A percentile compares a stretch with the other conserved stretches of the same genome.
Evolutionary conservation across 2,888 invertebrate genomes (phyloP).

Genomic region (Miltochrista miniata): DNA sequence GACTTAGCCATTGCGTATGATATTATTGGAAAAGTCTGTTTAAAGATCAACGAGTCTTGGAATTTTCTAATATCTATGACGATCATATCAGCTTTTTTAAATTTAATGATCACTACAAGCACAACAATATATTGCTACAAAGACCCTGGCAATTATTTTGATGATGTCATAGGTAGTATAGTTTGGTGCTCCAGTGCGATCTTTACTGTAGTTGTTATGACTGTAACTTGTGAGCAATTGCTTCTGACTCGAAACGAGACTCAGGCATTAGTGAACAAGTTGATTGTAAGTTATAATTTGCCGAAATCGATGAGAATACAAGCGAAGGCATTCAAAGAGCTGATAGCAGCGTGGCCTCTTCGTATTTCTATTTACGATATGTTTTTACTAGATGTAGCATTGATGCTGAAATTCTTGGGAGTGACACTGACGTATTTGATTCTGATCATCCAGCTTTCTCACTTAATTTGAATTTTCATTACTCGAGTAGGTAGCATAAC

Average conservation of each 20-base stretch:
- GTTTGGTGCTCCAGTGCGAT: constrained; percentile 51
- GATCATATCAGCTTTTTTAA: constrained; percentile 55
- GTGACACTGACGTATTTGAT: constrained; percentile 66
- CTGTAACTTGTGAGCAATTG: constrained; percentile 53
- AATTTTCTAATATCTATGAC: constrained; percentile 64
- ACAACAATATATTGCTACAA: constrained; percentile 49
- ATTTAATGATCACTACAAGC: constrained; percentile 57
- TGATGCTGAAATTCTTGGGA: constrained; percentile 64
- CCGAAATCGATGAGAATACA: constrained; percentile 55
- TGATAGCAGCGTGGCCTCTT: constrained; percentile 61
- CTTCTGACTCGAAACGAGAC: constrained; percentile 49
- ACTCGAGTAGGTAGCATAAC: background rate
- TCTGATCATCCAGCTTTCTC: constrained; percentile 24
- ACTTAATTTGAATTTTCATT: background rate
- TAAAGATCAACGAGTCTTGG: constrained; percentile 52
- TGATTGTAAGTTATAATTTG: constrained; percentile 62
- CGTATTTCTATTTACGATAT: constrained; percentile 56
- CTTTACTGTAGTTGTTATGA: constrained; percentile 43
- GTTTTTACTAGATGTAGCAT: constrained; percentile 62
- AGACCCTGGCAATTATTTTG: constrained; percentile 13
- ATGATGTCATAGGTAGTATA: constrained; percentile 38
- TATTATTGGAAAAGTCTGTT: constrained; percentile 50
- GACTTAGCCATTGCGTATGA: constrained; percentile 54
- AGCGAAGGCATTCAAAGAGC: constrained; percentile 51
- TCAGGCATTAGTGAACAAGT: constrained; percentile 55